Conservation (phyloP, 2,113 vertebrate species). For the Mustelus asterias region DNA sequence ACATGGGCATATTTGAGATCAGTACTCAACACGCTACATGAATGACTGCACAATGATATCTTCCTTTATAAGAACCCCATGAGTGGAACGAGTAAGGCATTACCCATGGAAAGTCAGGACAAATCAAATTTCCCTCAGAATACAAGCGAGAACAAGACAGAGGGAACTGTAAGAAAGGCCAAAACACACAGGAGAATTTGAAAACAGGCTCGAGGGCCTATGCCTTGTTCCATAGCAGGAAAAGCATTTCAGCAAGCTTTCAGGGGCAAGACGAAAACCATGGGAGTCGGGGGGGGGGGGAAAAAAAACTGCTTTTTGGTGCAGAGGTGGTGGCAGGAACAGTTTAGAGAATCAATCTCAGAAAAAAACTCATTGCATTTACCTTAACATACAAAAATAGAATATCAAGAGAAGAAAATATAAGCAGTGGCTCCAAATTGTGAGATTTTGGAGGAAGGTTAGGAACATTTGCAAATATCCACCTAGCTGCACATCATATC, state of each 20-base stretch:
- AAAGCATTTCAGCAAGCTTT: not conserved
- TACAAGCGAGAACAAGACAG: not conserved
- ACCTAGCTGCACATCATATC: not conserved
- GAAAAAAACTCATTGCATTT: not conserved
- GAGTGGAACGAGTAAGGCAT: not conserved
- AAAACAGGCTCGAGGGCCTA: not conserved
- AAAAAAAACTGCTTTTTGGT: not conserved
- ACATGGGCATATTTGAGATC: not conserved
- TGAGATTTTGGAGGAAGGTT: not conserved
- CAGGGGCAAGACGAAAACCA: not conserved
- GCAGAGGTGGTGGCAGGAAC: not conserved
- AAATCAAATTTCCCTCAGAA: not conserved
- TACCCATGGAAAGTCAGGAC: not conserved
- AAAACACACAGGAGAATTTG: not conserved
- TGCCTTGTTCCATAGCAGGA: not conserved
- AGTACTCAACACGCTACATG: not conserved
- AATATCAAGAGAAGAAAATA: not conserved
- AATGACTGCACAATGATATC: constrained; percentile 6
- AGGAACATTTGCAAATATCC: not conserved
- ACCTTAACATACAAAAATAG: not conserved
- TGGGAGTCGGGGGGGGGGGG: not conserved
- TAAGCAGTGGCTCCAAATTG: not conserved
- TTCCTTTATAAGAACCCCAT: not conserved
- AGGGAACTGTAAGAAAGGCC: not conserved
- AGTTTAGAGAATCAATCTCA: not conserved